phyloP scores from a whole-genome alignment of 2,797 vertebrate genomes.

The Manis javanica region DNA sequence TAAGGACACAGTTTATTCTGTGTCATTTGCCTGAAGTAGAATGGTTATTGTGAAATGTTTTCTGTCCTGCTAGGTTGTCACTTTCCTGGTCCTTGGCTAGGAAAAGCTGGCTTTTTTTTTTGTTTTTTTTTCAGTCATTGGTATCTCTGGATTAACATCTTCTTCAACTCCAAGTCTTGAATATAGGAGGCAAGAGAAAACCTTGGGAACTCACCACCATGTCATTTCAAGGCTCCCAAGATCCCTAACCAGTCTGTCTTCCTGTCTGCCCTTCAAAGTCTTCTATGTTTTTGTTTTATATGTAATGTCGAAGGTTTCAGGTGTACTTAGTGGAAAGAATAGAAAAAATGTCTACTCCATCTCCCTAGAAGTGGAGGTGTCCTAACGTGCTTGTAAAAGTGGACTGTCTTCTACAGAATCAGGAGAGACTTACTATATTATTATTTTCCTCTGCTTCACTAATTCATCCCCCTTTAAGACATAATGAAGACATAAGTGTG shows the following conservation, averaged over 20 bases:
- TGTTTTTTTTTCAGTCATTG: neutral
- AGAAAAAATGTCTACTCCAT: neutral
- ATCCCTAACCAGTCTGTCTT: neutral
- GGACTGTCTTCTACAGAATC: neutral
- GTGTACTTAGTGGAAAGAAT: neutral
- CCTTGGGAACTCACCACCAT: neutral
- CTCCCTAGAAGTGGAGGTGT: neutral
- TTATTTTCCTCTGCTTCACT: neutral
- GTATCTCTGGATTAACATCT: neutral
- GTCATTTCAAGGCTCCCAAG: neutral
- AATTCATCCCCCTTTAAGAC: neutral
- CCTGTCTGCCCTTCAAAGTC: neutral
- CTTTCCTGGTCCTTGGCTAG: neutral
- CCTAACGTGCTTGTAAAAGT: neutral
- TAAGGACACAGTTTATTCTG: neutral
- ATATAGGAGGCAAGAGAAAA: neutral
- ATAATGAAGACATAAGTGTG: neutral
- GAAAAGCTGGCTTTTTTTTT: neutral
- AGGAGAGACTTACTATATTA: neutral
- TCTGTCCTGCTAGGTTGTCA: neutral
- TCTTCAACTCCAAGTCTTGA: neutral
- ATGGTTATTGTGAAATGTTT: neutral
- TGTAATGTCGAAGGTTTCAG: neutral
- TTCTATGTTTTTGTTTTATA: neutral
- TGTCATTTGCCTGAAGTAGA: neutral